Evolutionary conservation across 2,888 invertebrate species (phyloP).

Genomic region (Tethea ocularis): DNA sequence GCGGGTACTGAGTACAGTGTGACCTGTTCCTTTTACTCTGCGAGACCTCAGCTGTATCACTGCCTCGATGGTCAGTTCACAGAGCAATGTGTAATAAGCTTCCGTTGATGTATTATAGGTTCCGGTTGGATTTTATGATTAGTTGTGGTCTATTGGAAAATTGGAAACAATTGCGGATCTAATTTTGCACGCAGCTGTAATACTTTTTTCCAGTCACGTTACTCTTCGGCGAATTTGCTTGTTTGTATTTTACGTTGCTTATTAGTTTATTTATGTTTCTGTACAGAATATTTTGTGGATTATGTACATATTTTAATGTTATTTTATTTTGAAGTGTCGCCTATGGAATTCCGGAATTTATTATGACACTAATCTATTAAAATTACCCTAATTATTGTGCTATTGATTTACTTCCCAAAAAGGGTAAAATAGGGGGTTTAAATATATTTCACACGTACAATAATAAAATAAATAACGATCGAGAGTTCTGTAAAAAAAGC

Average conservation of each 20-base stretch:
- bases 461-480: too few relatives aligned
- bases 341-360: too few relatives aligned
- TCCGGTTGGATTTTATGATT: slow-evolving; percentile 62
- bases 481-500: too few relatives aligned
- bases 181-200: background rate
- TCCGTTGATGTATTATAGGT: slow-evolving; percentile 71
- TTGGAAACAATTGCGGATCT: background rate
- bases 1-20: slow-evolving; percentile 65
- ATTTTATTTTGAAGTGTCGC: too few relatives aligned
- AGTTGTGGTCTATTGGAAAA: slow-evolving; percentile 23
- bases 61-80: slow-evolving; percentile 53
- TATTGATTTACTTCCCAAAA: too few relatives aligned
- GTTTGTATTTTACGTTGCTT: background rate
- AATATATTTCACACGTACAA: too few relatives aligned
- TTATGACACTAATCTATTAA: too few relatives aligned
- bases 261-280: too few relatives aligned
- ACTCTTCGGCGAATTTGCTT: background rate
- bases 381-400: too few relatives aligned
- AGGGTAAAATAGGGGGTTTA: too few relatives aligned
- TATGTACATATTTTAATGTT: too few relatives aligned
- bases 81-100: slow-evolving; percentile 51
- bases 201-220: background rate
- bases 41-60: slow-evolving; percentile 41
- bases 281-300: too few relatives aligned
- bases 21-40: slow-evolving; percentile 67